Evolutionary conservation across 2,113 vertebrate genomes (phyloP), one percentile per base, ranked within the genome.

Genomic region (Caranx melampygus): DNA sequence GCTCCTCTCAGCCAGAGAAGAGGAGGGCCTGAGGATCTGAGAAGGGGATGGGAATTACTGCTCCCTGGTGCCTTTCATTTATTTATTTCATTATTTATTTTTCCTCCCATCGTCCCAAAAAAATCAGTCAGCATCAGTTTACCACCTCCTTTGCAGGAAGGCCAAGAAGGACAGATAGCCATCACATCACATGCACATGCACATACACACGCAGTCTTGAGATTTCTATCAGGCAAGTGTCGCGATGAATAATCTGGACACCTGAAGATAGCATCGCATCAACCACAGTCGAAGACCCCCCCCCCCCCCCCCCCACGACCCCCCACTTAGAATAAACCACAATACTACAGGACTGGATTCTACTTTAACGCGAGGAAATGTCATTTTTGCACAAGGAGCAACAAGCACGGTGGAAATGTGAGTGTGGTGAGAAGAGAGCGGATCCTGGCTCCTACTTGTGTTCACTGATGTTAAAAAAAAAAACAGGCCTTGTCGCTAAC

Each of bases 1-100:
- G 77, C 82, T 4, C 57, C 70, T 37, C 59, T 67, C 77, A 54
- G 83, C 55, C 69, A 63, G 20, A 54, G 72, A 58, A 49, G 75
- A 61, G 54, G 67, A 77, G 78, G 79, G 62, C 76, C 78, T 42
- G 78, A 81, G 67, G 82, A 81, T 49, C 78, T 42, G 78, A 81
- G 78, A 60, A 66, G 58, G 64, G 59, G 62, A 57, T 62, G 68
- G 44, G 67, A 34, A 58, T 75, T 51, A 62, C 31, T 73, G 21
- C 73, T 90, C 72, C 60, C 72, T 79, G 58, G 51, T 75, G 35
- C 65, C 47, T 16, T 54, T 60, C 37, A 31, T 49, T 11, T 60
- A 3, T 58, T n/a, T 59, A 40, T 34, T 10, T 31, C 9, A 9
- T 63, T 62, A 42, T 57, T 54, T 77, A 61, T 57, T 52, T 12